Conservation (phyloP, 2,113 vertebrate genomes). For the Sialia sialis region DNA sequence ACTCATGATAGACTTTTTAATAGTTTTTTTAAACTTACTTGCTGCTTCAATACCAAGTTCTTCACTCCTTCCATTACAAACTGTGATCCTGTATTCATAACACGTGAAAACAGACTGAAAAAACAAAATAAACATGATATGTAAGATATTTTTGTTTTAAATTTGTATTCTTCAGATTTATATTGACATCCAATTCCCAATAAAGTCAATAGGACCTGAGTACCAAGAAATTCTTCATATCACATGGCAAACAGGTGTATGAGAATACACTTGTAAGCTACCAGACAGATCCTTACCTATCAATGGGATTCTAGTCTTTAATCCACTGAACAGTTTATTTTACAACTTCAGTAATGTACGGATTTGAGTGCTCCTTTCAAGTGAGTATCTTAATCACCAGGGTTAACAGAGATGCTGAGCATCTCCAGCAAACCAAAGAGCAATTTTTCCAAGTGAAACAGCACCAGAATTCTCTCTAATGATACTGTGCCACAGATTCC, state of each 20-base stretch:
- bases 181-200: neutral
- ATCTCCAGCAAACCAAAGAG: neutral
- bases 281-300: neutral
- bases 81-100: slow-evolving; percentile 98
- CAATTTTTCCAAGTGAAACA: neutral
- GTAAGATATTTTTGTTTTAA: neutral
- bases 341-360: neutral
- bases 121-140: neutral
- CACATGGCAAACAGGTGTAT: neutral
- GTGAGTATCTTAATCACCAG: neutral
- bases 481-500: accelerated
- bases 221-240: neutral
- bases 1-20: neutral
- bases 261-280: neutral
- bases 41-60: slow-evolving; percentile 95
- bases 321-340: neutral
- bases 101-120: slow-evolving; percentile 90
- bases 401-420: neutral
- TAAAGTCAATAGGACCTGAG: neutral
- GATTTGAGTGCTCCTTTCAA: neutral
- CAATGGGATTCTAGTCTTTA: neutral
- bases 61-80: slow-evolving; percentile 99
- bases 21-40: slow-evolving; percentile 76
- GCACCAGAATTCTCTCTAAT: neutral
- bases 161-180: neutral